These are phyloP conservation scores for Phalloptychus januarius DNA, from an alignment of 2,797 vertebrate genomes.

Conservation along the genomic window DNA sequence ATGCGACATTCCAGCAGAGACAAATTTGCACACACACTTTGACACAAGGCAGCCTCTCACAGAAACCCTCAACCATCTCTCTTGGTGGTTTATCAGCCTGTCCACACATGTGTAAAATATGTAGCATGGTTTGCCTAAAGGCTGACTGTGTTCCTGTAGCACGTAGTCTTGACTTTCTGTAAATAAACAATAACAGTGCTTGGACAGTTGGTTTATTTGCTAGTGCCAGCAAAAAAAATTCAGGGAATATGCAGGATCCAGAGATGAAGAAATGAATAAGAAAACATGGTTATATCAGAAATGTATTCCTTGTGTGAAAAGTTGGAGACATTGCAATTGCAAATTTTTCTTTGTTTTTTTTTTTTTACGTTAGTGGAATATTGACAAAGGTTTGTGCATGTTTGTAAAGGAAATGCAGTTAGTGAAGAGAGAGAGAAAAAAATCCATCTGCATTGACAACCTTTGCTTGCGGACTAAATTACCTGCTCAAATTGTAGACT, in stretches of 20 bases:
- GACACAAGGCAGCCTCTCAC: slow-evolving; percentile 53
- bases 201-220: background rate
- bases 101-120: slow-evolving; percentile 48
- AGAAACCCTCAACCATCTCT: slow-evolving; percentile 41
- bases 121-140: slow-evolving; percentile 14
- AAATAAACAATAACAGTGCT: background rate
- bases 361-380: too few species aligned
- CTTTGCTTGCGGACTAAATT: background rate
- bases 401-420: background rate
- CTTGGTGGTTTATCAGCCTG: slow-evolving; percentile 35
- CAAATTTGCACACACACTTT: slow-evolving; percentile 34
- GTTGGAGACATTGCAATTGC: background rate
- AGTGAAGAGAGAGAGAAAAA: background rate
- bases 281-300: background rate
- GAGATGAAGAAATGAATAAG: background rate
- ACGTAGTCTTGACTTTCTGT: slow-evolving; percentile 7
- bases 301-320: background rate
- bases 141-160: background rate
- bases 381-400: too few species aligned
- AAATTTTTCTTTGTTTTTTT: too few species aligned
- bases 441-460: background rate
- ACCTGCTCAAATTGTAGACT: background rate
- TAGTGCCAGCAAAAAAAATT: background rate
- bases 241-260: background rate
- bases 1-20: slow-evolving; percentile 36